Conservation (phyloP, 2,113 vertebrate species). For the Albula glossodonta region DNA sequence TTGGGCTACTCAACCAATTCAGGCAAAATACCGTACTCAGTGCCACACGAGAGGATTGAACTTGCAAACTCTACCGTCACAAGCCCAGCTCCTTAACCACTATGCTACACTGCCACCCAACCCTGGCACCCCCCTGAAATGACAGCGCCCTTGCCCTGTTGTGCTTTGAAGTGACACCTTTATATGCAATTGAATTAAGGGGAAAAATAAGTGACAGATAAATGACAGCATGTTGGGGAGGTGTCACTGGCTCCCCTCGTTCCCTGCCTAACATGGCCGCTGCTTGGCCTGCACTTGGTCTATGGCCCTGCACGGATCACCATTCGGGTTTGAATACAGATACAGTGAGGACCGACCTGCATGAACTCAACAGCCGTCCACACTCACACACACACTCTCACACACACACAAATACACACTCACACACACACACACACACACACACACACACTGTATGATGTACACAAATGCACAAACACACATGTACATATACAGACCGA, state of each 20-base stretch:
- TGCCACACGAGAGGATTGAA: too few relatives aligned
- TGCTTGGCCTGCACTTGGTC: neutral
- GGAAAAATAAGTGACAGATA: neutral
- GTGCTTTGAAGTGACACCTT: neutral
- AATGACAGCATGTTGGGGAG: neutral
- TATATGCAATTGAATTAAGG: neutral
- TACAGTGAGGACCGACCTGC: neutral
- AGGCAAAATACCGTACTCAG: too few relatives aligned
- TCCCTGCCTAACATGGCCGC: neutral
- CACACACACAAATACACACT: neutral
- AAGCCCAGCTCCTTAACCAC: too few relatives aligned
- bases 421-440: neutral
- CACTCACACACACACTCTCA: neutral
- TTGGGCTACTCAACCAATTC: too few relatives aligned
- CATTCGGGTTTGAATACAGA: neutral
- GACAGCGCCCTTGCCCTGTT: too few relatives aligned
- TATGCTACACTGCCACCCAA: too few relatives aligned
- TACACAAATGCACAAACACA: neutral
- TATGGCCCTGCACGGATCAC: neutral
- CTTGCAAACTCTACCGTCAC: too few relatives aligned
- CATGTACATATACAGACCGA: constrained; percentile 17
- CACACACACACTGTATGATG: neutral
- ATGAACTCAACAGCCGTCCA: neutral
- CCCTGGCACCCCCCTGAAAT: too few relatives aligned
- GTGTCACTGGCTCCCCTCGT: neutral